A percentile compares a stretch with the other conserved stretches of the same genome.
These are phyloP conservation scores for Typhlichthys subterraneus DNA, from an alignment of 2,797 vertebrate species.

Conservation along the genomic window DNA sequence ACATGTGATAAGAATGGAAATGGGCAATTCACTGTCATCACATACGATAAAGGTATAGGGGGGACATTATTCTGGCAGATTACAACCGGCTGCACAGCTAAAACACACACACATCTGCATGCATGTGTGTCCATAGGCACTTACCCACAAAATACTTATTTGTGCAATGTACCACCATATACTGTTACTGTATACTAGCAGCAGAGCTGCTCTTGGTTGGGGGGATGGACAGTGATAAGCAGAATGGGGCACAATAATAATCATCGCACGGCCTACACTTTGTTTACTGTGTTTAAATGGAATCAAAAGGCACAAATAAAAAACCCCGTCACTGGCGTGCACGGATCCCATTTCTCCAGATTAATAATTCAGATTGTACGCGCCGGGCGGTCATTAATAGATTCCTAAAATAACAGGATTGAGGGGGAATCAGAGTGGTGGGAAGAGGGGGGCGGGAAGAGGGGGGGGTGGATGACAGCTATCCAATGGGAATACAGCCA, in stretches of 20 bases:
- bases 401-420: conserved; percentile 67
- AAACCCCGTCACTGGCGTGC: conserved; percentile 51
- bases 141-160: not conserved
- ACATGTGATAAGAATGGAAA: conserved; percentile 51
- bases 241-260: conserved; percentile 38
- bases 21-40: conserved; percentile 49
- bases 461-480: conserved; percentile 33
- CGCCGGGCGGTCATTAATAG: conserved; percentile 64
- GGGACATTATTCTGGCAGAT: conserved; percentile 30
- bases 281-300: conserved; percentile 63
- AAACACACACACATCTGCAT: not conserved
- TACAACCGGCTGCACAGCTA: conserved; percentile 1
- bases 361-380: conserved; percentile 75
- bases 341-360: conserved; percentile 67
- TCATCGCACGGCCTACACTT: conserved; percentile 30
- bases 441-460: conserved; percentile 27
- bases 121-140: conserved; percentile 2
- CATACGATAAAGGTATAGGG: conserved; percentile 38
- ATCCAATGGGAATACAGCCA: conserved; percentile 45
- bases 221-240: not conserved
- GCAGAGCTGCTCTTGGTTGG: not conserved
- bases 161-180: conserved; percentile 1
- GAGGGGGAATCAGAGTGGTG: conserved; percentile 23
- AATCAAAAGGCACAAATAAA: conserved; percentile 64
- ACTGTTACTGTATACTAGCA: conserved; percentile 7